Conservation (phyloP, 2,797 vertebrate species). For the Chaunax sp. region DNA sequence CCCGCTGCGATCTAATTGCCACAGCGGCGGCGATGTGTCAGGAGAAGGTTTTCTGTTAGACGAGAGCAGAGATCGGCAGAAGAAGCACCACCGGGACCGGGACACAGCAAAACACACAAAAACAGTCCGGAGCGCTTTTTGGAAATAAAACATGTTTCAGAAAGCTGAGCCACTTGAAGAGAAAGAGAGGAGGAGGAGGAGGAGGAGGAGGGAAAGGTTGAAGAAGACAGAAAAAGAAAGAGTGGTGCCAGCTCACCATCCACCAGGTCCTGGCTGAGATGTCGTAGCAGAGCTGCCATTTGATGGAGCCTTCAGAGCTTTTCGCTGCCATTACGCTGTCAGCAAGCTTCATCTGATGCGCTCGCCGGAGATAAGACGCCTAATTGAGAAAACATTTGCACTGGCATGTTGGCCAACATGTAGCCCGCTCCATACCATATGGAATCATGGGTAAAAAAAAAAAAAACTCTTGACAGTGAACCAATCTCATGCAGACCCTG, state of each 20-base stretch:
- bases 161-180: too few species aligned
- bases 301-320: conserved; percentile 98
- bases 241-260: conserved; percentile 94
- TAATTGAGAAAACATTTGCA: conserved; percentile 99
- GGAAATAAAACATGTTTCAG: too few species aligned
- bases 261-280: conserved; percentile 99
- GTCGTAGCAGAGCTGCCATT: conserved; percentile 99
- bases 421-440: conserved; percentile 96
- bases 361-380: conserved; percentile 98
- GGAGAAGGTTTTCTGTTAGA: too few species aligned
- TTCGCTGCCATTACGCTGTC: conserved; percentile 99
- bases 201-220: conserved; percentile 3
- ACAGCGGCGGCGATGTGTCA: too few species aligned
- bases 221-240: conserved; percentile 33
- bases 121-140: too few species aligned
- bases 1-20: too few species aligned
- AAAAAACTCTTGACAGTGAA: conserved; percentile 93
- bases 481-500: conserved; percentile 98
- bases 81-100: too few species aligned
- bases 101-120: too few species aligned
- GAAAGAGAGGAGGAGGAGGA: neutral
- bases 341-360: conserved; percentile 98
- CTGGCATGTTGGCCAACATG: conserved; percentile 99
- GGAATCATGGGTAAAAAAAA: conserved; percentile 99
- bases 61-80: too few species aligned